phyloP scores from a whole-genome alignment of 1,140 invertebrate genomes.

The Drosophila ananassae region DNA sequence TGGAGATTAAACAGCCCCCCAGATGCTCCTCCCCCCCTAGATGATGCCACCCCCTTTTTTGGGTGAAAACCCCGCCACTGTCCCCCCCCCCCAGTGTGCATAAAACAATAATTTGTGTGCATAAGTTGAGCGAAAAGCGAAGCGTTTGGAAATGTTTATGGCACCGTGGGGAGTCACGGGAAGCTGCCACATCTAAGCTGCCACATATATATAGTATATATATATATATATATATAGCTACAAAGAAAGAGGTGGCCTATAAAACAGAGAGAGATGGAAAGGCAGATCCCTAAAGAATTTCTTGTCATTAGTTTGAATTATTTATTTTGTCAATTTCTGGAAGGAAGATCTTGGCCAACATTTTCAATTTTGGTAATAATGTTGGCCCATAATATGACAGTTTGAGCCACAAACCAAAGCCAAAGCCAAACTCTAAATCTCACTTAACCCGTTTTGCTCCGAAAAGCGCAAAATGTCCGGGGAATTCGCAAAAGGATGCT shows the following conservation, averaged over 20 bases:
- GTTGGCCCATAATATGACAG: not conserved
- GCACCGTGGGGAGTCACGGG: constrained; percentile 47
- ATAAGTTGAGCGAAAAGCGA: constrained; percentile 41
- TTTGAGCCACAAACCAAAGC: not conserved
- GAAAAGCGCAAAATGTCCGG: not conserved
- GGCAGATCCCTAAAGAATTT: constrained; percentile 19
- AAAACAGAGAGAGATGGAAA: not conserved
- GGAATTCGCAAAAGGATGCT: not conserved
- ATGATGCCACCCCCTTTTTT: constrained; percentile 20
- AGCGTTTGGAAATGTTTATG: constrained; percentile 67
- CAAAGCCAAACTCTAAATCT: not conserved
- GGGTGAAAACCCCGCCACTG: too few species aligned
- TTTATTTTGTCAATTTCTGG: constrained; percentile 25
- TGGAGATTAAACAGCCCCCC: constrained; percentile 37
- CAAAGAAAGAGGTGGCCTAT: constrained; percentile 3
- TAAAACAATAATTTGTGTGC: constrained; percentile 69
- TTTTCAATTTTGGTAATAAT: not conserved
- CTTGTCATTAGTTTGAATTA: constrained; percentile 50
- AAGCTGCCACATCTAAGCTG: constrained; percentile 29
- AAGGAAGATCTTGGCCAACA: not conserved
- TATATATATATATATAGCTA: constrained; percentile 12
- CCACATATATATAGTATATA: constrained; percentile 2
- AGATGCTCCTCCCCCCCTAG: too few species aligned
- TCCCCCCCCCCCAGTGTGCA: constrained; percentile 44
- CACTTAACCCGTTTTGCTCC: constrained; percentile 1